These are phyloP conservation scores for Clarias platycephalus DNA, from an alignment of 2,797 vertebrate species.

Conservation along the genomic window DNA sequence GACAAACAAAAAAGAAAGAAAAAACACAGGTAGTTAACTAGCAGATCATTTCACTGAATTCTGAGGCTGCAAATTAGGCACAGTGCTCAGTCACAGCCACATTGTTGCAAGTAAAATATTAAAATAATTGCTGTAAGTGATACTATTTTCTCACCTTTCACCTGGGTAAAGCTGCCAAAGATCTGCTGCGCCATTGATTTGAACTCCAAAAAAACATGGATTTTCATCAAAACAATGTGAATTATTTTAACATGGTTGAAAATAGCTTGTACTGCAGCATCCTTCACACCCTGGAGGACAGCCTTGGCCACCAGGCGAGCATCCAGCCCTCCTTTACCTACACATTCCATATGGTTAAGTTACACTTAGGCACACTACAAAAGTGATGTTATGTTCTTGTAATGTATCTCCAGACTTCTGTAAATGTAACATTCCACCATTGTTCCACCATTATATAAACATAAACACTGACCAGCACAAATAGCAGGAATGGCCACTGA, in stretches of 20 bases:
- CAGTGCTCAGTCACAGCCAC: background rate
- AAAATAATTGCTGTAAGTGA: background rate
- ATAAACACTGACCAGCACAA: conserved; percentile 61
- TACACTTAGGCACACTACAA: background rate
- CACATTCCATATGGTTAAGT: background rate
- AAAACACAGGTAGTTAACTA: background rate
- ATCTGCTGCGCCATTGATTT: conserved; percentile 51
- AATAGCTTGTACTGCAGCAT: conserved; percentile 7
- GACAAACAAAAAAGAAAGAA: background rate
- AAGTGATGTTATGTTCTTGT: no score
- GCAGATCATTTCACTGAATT: background rate
- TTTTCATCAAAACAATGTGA: conserved; percentile 60
- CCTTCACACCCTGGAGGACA: conserved; percentile 60
- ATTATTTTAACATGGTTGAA: conserved; percentile 49
- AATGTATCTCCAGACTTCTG: background rate
- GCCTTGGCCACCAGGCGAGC: conserved; percentile 57
- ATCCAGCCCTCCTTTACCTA: conserved; percentile 62
- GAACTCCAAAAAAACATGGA: conserved; percentile 63
- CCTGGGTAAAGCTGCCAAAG: conserved; percentile 36
- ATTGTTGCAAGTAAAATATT: background rate
- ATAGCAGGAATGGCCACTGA: conserved; percentile 71
- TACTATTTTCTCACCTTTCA: conserved; percentile 48
- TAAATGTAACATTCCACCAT: background rate
- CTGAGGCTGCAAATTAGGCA: background rate
- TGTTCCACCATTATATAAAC: background rate